Evolutionary conservation across 2,797 vertebrate species (phyloP).

Genomic region (Spinus olivaceus): DNA sequence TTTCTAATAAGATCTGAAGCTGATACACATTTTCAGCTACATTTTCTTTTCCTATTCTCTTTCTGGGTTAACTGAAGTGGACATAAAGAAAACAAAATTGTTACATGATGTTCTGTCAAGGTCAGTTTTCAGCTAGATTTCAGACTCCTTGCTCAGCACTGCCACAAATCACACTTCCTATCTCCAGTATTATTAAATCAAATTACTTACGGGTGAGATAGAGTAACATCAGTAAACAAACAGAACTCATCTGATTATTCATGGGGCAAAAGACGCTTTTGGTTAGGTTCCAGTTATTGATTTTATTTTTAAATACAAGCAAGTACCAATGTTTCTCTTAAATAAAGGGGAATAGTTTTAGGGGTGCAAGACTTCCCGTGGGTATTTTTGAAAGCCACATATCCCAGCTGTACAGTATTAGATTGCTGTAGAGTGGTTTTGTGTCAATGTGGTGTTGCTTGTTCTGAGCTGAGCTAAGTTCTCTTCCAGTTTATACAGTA

Average conservation of each 20-base stretch:
- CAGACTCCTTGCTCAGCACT: neutral
- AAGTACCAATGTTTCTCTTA: neutral
- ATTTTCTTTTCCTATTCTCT: neutral
- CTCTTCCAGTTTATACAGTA: neutral
- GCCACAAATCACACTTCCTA: neutral
- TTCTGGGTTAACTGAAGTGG: neutral
- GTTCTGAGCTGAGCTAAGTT: neutral
- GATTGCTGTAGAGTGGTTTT: neutral
- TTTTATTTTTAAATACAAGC: neutral
- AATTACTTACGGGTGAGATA: constrained; percentile 44
- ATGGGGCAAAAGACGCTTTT: neutral
- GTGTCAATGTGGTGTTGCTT: neutral
- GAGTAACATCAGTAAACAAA: constrained; percentile 36
- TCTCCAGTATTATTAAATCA: constrained; percentile 48
- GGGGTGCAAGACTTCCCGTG: neutral
- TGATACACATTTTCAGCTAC: neutral
- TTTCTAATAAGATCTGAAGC: neutral
- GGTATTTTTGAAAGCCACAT: neutral
- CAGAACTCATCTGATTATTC: neutral
- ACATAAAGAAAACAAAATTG: neutral
- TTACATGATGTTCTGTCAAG: neutral
- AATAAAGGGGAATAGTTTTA: neutral
- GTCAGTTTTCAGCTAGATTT: neutral
- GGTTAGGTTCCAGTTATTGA: neutral
- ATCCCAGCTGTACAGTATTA: neutral